Evolutionary conservation across 2,888 invertebrate genomes (phyloP).

Genomic region (Pimpla rufipes): DNA sequence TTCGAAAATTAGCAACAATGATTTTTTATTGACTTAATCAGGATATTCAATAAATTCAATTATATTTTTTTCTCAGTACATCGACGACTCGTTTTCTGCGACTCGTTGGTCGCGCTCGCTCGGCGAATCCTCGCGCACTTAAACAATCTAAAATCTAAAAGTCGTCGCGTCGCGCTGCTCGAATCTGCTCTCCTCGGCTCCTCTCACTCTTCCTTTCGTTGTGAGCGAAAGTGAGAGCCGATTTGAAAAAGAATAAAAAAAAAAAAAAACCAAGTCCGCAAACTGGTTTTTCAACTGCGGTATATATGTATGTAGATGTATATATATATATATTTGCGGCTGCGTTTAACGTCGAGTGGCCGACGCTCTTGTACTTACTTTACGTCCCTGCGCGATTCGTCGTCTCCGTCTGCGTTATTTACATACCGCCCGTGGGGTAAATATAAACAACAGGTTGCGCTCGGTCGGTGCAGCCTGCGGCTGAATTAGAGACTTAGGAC

Average conservation of each 20-base stretch:
- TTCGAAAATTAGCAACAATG: too few relatives aligned
- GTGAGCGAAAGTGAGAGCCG: conserved; percentile 81
- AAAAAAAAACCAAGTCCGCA: conserved; percentile 73
- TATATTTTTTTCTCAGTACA: too few relatives aligned
- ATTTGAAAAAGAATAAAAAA: conserved; percentile 75
- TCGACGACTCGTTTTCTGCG: too few relatives aligned
- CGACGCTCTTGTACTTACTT: conserved; percentile 50
- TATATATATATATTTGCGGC: background rate
- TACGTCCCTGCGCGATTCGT: background rate
- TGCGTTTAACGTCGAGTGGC: conserved; percentile 27
- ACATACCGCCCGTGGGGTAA: background rate
- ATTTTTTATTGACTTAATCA: too few relatives aligned
- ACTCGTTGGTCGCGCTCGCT: conserved; percentile 54
- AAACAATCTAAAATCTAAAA: too few relatives aligned
- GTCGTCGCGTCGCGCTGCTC: too few relatives aligned
- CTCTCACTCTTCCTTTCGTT: conserved; percentile 81
- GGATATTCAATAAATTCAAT: too few relatives aligned
- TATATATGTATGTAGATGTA: conserved; percentile 21
- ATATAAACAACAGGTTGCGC: background rate
- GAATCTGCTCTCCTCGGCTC: conserved; percentile 1
- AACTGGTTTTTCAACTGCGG: conserved; percentile 83
- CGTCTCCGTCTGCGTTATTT: background rate
- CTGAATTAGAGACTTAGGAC: background rate
- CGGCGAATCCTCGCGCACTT: conserved; percentile 27
- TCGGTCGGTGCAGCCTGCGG: background rate